Conservation (phyloP, 2,888 invertebrate genomes). For the Eilema caniola region DNA sequence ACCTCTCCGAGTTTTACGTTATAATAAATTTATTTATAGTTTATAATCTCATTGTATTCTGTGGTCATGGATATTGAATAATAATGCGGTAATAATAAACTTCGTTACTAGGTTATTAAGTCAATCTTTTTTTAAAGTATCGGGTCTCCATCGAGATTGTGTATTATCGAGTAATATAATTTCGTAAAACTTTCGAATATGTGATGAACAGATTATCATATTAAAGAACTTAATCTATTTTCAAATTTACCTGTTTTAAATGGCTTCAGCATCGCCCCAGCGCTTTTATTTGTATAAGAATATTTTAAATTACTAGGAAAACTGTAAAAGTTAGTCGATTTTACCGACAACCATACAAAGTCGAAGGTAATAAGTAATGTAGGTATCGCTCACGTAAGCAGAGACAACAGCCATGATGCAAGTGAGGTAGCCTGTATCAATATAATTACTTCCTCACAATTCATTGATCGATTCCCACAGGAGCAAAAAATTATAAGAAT, state of each 20-base stretch:
- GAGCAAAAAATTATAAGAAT: constrained; percentile 17
- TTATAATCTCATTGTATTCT: background rate
- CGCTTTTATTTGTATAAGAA: too few relatives aligned
- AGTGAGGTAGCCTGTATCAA: background rate
- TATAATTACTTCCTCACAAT: background rate
- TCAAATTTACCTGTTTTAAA: too few relatives aligned
- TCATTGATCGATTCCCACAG: constrained; percentile 2
- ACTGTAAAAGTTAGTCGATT: too few relatives aligned
- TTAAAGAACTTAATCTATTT: too few relatives aligned
- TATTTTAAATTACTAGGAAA: too few relatives aligned
- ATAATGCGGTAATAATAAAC: background rate
- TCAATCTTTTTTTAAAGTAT: background rate
- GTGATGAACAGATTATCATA: background rate
- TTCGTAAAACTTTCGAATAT: background rate
- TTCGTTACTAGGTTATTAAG: constrained; percentile 10
- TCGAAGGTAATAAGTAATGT: too few relatives aligned
- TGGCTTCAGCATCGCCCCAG: too few relatives aligned
- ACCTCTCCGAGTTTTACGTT: constrained; percentile 9
- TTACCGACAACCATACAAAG: too few relatives aligned
- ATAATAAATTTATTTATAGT: background rate
- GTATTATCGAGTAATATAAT: background rate
- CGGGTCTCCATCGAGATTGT: background rate
- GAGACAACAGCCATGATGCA: too few relatives aligned
- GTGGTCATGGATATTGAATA: background rate
- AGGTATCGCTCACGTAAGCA: too few relatives aligned